These are phyloP conservation scores for Theocolax elegans DNA, from an alignment of 1,140 invertebrate species.

Conservation along the genomic window DNA sequence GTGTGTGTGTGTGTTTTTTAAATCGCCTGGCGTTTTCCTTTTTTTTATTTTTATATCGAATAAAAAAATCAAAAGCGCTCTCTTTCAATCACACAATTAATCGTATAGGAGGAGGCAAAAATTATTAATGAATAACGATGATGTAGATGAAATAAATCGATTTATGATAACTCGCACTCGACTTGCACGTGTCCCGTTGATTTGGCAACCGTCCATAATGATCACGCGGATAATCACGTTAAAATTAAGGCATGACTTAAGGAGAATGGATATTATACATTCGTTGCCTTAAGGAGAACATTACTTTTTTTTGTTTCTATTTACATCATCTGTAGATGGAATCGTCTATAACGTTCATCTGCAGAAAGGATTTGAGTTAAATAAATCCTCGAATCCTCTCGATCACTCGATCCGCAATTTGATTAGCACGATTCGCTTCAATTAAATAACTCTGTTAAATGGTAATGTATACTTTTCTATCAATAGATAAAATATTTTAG, in stretches of 20 bases:
- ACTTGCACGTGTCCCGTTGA: constrained; percentile 37
- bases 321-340: constrained; percentile 22
- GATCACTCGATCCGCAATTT: constrained; percentile 29
- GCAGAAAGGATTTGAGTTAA: constrained; percentile 6
- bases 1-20: background rate
- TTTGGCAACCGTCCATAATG: constrained; percentile 39
- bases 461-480: constrained; percentile 41
- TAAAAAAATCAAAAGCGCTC: constrained; percentile 10
- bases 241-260: constrained; percentile 29
- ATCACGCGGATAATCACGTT: constrained; percentile 9
- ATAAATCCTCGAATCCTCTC: background rate
- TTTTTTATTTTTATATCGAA: background rate
- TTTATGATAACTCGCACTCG: constrained; percentile 33
- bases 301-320: constrained; percentile 21
- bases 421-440: constrained; percentile 25
- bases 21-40: constrained; percentile 9
- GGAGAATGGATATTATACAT: constrained; percentile 2
- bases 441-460: constrained; percentile 23
- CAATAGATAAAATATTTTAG: constrained; percentile 40
- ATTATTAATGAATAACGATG: background rate
- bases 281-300: constrained; percentile 19
- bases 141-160: constrained; percentile 23
- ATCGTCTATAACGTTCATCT: background rate
- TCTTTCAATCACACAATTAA: constrained; percentile 8
- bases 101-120: constrained; percentile 11